Evolutionary conservation across 1,140 invertebrate species (phyloP).

Genomic region (Plectrocnemia conspersa): DNA sequence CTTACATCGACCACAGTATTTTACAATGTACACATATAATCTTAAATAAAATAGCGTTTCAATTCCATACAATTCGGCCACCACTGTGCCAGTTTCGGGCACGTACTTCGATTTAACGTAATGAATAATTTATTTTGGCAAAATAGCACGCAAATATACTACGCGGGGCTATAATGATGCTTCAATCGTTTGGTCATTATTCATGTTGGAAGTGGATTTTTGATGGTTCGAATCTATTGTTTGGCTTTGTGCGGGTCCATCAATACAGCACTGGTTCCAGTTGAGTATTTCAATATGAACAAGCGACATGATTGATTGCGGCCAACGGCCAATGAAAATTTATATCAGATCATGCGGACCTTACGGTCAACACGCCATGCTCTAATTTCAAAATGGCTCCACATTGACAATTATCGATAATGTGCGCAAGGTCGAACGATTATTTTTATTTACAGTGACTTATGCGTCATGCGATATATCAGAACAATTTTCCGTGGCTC

Average conservation of each 20-base stretch:
- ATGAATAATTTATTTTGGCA: slow-evolving; percentile 10
- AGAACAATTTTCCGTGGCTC: too few species aligned
- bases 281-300: slow-evolving; percentile 17
- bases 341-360: slow-evolving; percentile 5
- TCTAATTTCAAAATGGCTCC: background rate
- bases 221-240: slow-evolving; percentile 13
- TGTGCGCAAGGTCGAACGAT: background rate
- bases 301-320: slow-evolving; percentile 20
- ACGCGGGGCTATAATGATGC: slow-evolving; percentile 11
- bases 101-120: too few species aligned
- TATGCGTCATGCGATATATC: too few species aligned
- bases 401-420: background rate
- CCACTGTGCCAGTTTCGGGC: too few species aligned
- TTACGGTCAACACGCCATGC: background rate
- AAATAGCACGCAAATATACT: background rate
- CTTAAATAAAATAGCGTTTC: too few species aligned
- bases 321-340: slow-evolving; percentile 6
- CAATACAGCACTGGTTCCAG: slow-evolving; percentile 7
- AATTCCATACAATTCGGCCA: too few species aligned
- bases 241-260: slow-evolving; percentile 2
- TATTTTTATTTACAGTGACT: too few species aligned
- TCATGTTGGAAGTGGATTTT: slow-evolving; percentile 14
- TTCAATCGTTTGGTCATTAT: slow-evolving; percentile 16
- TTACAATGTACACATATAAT: too few species aligned
- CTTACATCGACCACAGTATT: background rate